A percentile compares a stretch with the other conserved stretches of the same genome.
phyloP scores from a whole-genome alignment of 2,113 vertebrate species.

The Lycocorax pyrrhopterus region DNA sequence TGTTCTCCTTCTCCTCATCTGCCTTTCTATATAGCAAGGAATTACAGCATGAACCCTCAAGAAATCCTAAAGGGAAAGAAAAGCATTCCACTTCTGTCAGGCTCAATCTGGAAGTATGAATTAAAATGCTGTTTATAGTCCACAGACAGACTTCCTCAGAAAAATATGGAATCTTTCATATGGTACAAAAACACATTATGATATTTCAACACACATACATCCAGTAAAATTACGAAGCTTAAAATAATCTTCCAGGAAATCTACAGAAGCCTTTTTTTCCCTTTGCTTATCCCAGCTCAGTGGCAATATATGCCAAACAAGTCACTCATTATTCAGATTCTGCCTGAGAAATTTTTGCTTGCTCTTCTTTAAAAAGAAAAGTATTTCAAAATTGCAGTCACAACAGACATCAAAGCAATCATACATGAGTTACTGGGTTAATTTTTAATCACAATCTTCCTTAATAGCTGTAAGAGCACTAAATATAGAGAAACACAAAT shows the following conservation, averaged over 20 bases:
- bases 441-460: neutral
- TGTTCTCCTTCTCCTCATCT: neutral
- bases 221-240: neutral
- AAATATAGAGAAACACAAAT: neutral
- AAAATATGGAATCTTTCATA: neutral
- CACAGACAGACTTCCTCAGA: neutral
- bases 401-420: neutral
- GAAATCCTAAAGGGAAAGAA: neutral
- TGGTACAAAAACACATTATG: neutral
- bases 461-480: neutral
- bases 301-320: neutral
- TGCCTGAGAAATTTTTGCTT: neutral
- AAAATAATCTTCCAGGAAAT: conserved; percentile 23
- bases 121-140: neutral
- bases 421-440: neutral
- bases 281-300: neutral
- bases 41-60: neutral
- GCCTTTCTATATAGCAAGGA: neutral
- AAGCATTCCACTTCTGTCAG: neutral
- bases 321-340: neutral
- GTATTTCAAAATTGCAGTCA: neutral
- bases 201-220: neutral
- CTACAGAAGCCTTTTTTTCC: neutral
- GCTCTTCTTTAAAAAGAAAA: neutral
- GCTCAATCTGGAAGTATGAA: neutral